Conservation (phyloP, 2,113 vertebrate species). For the Trogon melanurus region DNA sequence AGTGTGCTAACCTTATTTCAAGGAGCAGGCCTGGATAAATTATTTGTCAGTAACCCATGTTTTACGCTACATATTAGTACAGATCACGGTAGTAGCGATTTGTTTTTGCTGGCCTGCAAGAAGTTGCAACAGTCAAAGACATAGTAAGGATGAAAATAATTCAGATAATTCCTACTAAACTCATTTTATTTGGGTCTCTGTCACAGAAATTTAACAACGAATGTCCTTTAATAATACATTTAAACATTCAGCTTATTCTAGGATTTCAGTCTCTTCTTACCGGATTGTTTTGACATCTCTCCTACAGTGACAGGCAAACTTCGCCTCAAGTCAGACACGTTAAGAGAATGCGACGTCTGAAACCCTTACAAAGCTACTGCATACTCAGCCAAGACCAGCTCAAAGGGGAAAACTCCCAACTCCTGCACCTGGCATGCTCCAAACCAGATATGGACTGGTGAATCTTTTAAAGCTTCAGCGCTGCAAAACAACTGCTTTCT, state of each 20-base stretch:
- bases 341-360: neutral
- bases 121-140: neutral
- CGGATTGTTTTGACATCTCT: constrained; percentile 25
- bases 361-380: neutral
- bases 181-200: neutral
- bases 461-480: neutral
- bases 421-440: neutral
- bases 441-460: accelerated
- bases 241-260: neutral
- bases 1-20: neutral
- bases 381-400: neutral
- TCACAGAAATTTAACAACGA: constrained; percentile 4
- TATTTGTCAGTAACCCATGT: neutral
- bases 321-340: neutral
- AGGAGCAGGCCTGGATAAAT: neutral
- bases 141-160: neutral
- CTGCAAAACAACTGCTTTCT: neutral
- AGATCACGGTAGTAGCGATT: neutral
- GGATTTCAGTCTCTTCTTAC: constrained; percentile 6
- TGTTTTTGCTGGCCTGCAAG: neutral
- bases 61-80: neutral
- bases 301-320: neutral
- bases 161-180: neutral
- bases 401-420: neutral
- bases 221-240: constrained; percentile 45